These are phyloP conservation scores for Eustalomyia histrio DNA, from an alignment of 2,888 invertebrate genomes.

Conservation along the genomic window DNA sequence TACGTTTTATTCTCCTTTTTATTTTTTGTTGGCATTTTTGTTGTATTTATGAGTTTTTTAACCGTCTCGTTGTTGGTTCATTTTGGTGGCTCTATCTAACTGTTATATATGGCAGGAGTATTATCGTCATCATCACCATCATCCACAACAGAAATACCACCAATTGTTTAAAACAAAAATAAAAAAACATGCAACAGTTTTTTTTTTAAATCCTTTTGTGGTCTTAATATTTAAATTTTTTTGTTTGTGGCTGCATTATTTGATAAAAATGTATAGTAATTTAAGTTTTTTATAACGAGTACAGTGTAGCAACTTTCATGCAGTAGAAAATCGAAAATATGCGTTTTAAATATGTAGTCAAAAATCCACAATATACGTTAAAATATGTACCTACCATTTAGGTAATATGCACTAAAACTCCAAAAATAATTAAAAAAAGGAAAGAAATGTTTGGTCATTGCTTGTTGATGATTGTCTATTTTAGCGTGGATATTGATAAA, in stretches of 20 bases:
- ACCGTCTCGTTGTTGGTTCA: conserved; percentile 61
- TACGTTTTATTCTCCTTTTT: conserved; percentile 8
- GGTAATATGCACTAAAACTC: too few relatives aligned
- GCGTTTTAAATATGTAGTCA: too few relatives aligned
- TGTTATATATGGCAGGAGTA: conserved; percentile 1
- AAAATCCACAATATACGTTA: too few relatives aligned
- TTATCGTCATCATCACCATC: conserved; percentile 42
- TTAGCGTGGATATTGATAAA: too few relatives aligned
- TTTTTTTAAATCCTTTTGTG: conserved; percentile 29
- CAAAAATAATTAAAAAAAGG: too few relatives aligned
- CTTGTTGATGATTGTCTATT: too few relatives aligned
- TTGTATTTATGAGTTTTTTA: conserved; percentile 67
- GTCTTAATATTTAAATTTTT: conserved; percentile 33
- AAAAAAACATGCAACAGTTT: conserved; percentile 25
- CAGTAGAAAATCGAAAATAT: too few relatives aligned
- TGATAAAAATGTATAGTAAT: neutral
- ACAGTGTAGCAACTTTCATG: too few relatives aligned
- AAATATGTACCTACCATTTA: too few relatives aligned
- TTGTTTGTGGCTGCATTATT: conserved; percentile 10
- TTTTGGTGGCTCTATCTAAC: conserved; percentile 39
- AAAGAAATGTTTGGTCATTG: too few relatives aligned
- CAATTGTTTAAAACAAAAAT: conserved; percentile 24
- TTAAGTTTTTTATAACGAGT: neutral
- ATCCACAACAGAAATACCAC: conserved; percentile 3
- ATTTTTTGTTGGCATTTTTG: neutral